These are phyloP conservation scores for Scolopax rusticola DNA, from an alignment of 2,797 vertebrate species.

Conservation along the genomic window DNA sequence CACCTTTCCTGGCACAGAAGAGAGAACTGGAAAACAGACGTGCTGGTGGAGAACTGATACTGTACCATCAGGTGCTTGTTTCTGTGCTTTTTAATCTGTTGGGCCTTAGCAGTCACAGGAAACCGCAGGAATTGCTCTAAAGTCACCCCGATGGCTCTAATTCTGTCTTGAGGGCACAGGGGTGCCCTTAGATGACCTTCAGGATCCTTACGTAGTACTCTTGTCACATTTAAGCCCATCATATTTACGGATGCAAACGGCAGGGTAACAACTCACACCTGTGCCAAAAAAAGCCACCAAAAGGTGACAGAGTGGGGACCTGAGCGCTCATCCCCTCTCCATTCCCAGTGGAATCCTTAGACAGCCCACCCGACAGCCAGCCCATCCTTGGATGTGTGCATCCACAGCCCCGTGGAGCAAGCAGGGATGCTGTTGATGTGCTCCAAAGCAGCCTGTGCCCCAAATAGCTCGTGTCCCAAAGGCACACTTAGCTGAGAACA, in stretches of 20 bases:
- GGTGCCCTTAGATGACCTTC: neutral
- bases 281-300: neutral
- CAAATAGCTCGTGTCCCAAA: neutral
- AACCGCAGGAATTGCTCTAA: neutral
- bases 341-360: neutral
- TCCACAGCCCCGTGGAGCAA: neutral
- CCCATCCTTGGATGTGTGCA: neutral
- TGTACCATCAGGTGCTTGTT: neutral
- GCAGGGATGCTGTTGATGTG: neutral
- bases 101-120: neutral
- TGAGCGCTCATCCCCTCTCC: neutral
- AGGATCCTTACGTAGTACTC: neutral
- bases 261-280: neutral
- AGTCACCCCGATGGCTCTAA: neutral
- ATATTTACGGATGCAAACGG: neutral
- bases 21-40: neutral
- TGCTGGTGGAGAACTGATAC: neutral
- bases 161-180: neutral
- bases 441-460: neutral
- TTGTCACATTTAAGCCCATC: neutral
- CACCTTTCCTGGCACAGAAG: neutral
- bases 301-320: neutral
- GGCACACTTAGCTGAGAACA: slow-evolving; percentile 33
- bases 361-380: neutral
- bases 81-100: neutral